A percentile compares a stretch with the other conserved stretches of the same genome.
Evolutionary conservation across 2,888 invertebrate species (phyloP).

Genomic region (Troides aeacus): DNA sequence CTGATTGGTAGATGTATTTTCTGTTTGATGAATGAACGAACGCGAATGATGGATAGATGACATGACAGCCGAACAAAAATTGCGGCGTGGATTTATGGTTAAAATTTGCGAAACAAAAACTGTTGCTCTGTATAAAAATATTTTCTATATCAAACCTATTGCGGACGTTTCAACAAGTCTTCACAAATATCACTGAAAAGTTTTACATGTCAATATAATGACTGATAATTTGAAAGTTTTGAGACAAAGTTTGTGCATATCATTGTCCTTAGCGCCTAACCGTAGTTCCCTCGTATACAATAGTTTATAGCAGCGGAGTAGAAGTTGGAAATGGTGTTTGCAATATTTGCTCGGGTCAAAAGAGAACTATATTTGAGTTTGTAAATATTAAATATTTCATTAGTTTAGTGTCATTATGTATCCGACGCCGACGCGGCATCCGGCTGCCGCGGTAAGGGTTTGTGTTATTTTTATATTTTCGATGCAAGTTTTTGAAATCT

Average conservation of each 20-base stretch:
- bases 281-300: slow-evolving; percentile 60
- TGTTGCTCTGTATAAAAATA: slow-evolving; percentile 45
- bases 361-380: slow-evolving; percentile 65
- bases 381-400: slow-evolving; percentile 38
- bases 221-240: slow-evolving; percentile 71
- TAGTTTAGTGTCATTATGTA: slow-evolving; percentile 78
- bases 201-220: slow-evolving; percentile 65
- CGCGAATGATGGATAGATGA: slow-evolving; percentile 45
- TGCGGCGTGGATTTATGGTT: slow-evolving; percentile 76
- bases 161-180: slow-evolving; percentile 26
- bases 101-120: slow-evolving; percentile 55
- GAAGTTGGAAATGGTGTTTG: slow-evolving; percentile 63
- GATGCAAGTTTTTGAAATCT: slow-evolving; percentile 24
- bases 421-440: slow-evolving; percentile 88
- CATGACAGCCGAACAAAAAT: slow-evolving; percentile 67
- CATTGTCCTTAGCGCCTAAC: slow-evolving; percentile 71
- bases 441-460: slow-evolving; percentile 86
- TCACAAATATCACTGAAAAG: slow-evolving; percentile 38
- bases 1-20: slow-evolving; percentile 1
- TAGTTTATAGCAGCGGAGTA: slow-evolving; percentile 67
- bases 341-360: slow-evolving; percentile 59
- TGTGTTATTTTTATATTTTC: slow-evolving; percentile 50
- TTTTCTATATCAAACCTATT: slow-evolving; percentile 23
- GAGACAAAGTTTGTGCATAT: slow-evolving; percentile 76
- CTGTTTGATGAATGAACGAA: slow-evolving; percentile 32